Evolutionary conservation across 2,113 vertebrate species (phyloP).

Genomic region (human): DNA sequence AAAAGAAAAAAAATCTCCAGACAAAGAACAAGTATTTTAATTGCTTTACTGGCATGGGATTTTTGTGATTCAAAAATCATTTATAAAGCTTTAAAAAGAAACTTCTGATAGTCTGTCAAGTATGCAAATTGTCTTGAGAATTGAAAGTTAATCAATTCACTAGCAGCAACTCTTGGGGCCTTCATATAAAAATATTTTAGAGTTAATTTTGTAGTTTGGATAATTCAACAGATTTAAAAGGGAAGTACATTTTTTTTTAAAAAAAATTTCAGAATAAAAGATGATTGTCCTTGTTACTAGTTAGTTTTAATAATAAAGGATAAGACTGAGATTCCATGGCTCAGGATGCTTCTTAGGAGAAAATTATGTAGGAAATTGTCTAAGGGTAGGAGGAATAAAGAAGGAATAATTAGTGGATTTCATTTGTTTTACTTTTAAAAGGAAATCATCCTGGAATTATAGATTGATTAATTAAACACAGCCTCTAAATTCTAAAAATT

Average conservation of each 20-base stretch:
- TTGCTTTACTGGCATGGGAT: not conserved
- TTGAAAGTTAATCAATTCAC: constrained; percentile 11
- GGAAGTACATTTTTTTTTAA: not conserved
- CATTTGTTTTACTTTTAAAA: constrained; percentile 48
- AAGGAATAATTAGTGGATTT: not conserved
- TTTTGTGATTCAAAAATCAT: constrained; percentile 44
- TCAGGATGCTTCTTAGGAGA: not conserved
- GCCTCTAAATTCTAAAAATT: constrained; percentile 34
- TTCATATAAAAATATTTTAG: constrained; percentile 53
- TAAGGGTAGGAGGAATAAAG: not conserved
- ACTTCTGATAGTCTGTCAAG: not conserved
- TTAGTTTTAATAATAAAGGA: not conserved
- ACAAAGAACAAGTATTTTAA: constrained; percentile 11
- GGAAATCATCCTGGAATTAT: not conserved
- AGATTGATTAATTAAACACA: constrained; percentile 44
- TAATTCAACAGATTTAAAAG: constrained; percentile 29
- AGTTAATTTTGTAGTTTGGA: constrained; percentile 2
- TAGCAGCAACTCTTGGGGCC: not conserved
- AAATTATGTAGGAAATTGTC: not conserved
- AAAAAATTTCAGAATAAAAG: not conserved
- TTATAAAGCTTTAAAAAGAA: not conserved
- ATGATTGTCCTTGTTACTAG: not conserved
- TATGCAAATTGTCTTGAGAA: not conserved
- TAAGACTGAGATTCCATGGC: not conserved
- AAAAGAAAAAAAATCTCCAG: not conserved